Conservation (phyloP, 2,113 vertebrate species). For the Alaudala cheleensis region DNA sequence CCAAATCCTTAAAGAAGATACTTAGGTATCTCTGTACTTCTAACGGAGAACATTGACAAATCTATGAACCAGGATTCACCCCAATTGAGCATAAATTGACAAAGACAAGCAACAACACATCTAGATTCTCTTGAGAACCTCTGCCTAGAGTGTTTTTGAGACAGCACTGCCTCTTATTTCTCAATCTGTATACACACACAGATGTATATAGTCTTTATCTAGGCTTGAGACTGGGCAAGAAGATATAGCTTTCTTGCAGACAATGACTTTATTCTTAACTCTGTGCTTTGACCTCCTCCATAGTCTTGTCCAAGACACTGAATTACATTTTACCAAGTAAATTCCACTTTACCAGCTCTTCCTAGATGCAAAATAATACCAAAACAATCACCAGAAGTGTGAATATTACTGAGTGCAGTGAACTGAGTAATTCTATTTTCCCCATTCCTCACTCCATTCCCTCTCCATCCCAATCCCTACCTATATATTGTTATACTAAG, state of each 20-base stretch:
- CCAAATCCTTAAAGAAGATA: neutral
- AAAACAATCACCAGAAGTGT: neutral
- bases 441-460: neutral
- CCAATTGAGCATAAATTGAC: neutral
- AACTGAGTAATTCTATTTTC: neutral
- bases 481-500: neutral
- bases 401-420: neutral
- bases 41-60: neutral
- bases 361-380: neutral
- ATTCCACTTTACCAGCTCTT: neutral
- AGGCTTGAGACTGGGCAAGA: neutral
- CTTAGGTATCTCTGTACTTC: rapidly evolving
- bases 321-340: neutral
- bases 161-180: neutral
- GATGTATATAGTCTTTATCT: neutral
- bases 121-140: neutral
- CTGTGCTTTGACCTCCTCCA: neutral
- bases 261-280: neutral
- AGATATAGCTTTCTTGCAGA: neutral
- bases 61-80: neutral
- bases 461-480: neutral
- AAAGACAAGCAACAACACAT: neutral
- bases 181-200: neutral
- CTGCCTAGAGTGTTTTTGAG: neutral
- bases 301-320: neutral